These are phyloP conservation scores for Pitangus sulphuratus DNA, from an alignment of 2,797 vertebrate species.

Conservation along the genomic window DNA sequence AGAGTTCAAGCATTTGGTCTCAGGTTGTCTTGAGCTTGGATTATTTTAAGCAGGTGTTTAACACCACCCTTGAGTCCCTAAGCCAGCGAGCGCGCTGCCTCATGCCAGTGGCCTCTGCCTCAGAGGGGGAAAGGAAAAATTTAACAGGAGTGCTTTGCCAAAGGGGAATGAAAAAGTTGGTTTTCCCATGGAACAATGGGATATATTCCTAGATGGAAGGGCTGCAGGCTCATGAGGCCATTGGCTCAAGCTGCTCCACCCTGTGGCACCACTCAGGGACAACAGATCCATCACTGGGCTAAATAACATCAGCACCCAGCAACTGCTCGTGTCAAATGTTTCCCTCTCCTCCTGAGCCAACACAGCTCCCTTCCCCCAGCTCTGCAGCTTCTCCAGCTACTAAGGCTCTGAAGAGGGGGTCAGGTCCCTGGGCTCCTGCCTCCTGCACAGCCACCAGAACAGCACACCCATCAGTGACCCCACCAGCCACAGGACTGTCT, in stretches of 20 bases:
- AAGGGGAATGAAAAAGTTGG: not conserved
- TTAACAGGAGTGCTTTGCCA: not conserved
- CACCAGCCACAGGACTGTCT: rapidly evolving
- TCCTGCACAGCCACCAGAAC: not conserved
- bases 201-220: not conserved
- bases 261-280: not conserved
- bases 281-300: not conserved
- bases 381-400: not conserved
- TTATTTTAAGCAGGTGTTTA: not conserved
- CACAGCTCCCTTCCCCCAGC: not conserved
- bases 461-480: rapidly evolving
- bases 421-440: not conserved
- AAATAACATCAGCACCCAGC: not conserved
- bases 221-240: not conserved
- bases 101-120: not conserved
- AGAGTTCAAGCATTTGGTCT: not conserved
- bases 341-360: not conserved
- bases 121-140: not conserved
- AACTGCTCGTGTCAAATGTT: rapidly evolving
- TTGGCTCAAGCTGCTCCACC: not conserved
- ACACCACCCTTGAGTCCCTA: not conserved
- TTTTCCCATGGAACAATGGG: not conserved
- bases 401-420: not conserved
- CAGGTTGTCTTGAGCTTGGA: not conserved
- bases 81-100: rapidly evolving